Conservation (phyloP, 2,113 vertebrate genomes). For the Pimephales promelas region DNA sequence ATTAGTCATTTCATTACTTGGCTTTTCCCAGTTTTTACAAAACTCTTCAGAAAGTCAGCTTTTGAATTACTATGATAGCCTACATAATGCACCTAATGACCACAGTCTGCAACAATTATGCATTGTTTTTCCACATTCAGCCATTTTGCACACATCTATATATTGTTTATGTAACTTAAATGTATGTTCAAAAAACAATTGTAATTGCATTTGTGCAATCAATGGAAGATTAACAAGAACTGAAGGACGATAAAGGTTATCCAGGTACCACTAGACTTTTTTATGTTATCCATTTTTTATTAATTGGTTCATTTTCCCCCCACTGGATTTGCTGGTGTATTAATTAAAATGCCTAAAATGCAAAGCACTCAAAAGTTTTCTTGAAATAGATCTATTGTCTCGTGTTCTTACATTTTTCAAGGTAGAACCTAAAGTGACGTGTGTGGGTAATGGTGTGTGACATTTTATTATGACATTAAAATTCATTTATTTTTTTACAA, state of each 20-base stretch:
- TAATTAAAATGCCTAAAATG: not conserved
- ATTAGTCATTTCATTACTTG: not conserved
- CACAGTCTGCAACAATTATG: not conserved
- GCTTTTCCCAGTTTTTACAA: not conserved
- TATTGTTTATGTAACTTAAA: too few relatives aligned
- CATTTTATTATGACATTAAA: conserved; percentile 4
- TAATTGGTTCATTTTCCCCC: not conserved
- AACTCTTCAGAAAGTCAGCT: not conserved
- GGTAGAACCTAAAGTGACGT: not conserved
- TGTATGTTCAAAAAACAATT: too few relatives aligned
- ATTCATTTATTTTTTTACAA: not conserved
- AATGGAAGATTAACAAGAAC: not conserved
- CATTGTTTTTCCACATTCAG: not conserved
- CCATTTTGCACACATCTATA: not conserved
- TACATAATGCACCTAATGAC: not conserved
- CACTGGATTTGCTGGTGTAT: not conserved
- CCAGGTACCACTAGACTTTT: not conserved
- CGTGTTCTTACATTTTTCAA: not conserved
- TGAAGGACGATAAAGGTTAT: not conserved
- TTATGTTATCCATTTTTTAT: not conserved
- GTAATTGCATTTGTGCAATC: too few relatives aligned
- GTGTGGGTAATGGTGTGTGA: not conserved
- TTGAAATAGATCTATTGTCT: not conserved
- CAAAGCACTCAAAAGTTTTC: not conserved
- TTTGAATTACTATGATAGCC: not conserved